Conservation (phyloP, 2,113 vertebrate species). For the Haemorhous mexicanus region DNA sequence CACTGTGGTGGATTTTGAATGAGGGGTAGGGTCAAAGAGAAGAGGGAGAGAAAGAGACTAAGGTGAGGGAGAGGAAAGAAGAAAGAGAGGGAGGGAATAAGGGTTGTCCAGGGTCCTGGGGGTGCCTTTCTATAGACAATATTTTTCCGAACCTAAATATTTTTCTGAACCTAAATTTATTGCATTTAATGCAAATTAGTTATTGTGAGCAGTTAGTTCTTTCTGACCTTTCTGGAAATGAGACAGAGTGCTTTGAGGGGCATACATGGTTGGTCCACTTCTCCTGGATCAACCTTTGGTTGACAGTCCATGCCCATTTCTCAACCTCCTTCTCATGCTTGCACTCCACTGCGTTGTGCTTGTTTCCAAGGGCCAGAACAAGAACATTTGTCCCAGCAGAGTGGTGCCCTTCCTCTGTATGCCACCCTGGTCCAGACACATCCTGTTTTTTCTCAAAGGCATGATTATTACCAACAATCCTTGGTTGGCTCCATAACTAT, state of each 20-base stretch:
- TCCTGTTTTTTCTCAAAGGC: not conserved
- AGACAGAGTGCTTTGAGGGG: not conserved
- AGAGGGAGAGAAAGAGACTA: not conserved
- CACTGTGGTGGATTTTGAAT: not conserved
- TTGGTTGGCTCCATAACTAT: not conserved
- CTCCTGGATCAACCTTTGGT: accelerated
- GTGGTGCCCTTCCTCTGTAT: not conserved
- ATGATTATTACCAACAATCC: not conserved
- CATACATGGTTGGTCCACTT: not conserved
- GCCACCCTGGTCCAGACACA: not conserved
- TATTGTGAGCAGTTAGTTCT: not conserved
- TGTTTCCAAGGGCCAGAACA: not conserved
- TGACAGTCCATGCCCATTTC: not conserved
- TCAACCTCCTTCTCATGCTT: not conserved
- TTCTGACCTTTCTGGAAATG: not conserved
- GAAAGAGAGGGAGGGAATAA: accelerated
- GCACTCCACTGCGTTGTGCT: not conserved
- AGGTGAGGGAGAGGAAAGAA: not conserved
- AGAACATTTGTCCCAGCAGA: not conserved
- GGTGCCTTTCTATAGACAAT: not conserved
- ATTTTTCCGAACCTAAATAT: not conserved
- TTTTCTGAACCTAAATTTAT: not conserved
- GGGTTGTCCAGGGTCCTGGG: not conserved
- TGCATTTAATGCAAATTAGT: not conserved
- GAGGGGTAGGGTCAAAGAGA: not conserved